These are phyloP conservation scores for Eurypyga helias DNA, from an alignment of 2,113 vertebrate genomes.

Conservation along the genomic window DNA sequence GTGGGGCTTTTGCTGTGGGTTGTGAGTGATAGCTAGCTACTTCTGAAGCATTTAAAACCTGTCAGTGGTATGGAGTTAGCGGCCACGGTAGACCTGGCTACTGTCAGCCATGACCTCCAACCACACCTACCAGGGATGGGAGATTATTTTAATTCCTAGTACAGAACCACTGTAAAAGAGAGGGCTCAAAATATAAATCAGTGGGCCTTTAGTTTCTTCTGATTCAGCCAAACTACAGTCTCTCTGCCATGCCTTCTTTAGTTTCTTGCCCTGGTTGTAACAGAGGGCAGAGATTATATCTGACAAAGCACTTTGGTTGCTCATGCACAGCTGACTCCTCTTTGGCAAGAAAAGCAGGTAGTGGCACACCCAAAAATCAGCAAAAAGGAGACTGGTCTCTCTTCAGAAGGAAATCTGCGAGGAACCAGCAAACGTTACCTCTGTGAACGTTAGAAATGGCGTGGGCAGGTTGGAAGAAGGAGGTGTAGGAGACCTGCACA, in stretches of 20 bases:
- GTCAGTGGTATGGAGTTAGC: background rate
- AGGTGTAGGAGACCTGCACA: background rate
- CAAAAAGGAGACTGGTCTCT: background rate
- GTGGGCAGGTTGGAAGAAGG: background rate
- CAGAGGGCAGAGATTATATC: background rate
- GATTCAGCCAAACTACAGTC: background rate
- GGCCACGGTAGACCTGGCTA: background rate
- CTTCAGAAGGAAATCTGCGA: background rate
- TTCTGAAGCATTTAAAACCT: background rate
- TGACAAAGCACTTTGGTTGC: background rate
- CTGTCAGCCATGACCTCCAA: background rate
- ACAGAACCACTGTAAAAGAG: background rate
- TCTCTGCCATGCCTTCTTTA: background rate
- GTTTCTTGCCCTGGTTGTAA: background rate
- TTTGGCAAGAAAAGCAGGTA: background rate
- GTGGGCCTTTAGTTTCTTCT: background rate
- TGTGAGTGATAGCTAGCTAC: accelerated
- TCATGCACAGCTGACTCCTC: background rate
- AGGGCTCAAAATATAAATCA: constrained; percentile 13
- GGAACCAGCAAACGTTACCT: background rate
- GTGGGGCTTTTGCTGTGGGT: background rate
- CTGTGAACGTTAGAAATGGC: background rate
- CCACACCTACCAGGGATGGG: background rate
- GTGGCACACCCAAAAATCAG: background rate
- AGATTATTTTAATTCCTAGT: background rate